Conservation (phyloP, 1,140 invertebrate genomes). For the Arctopsyche grandis region DNA sequence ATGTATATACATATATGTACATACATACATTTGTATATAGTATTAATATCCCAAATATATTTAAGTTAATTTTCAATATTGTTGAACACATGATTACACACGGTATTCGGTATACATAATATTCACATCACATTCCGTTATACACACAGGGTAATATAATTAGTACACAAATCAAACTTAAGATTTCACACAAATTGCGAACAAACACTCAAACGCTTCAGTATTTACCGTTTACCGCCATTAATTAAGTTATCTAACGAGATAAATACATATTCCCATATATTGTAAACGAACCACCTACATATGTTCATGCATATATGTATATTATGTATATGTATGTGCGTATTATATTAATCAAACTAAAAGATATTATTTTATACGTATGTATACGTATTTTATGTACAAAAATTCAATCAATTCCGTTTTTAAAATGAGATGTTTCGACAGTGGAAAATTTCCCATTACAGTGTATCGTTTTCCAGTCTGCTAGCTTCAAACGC, state of each 20-base stretch:
- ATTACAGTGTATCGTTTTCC: constrained; percentile 17
- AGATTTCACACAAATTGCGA: not conserved
- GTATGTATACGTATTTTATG: no score
- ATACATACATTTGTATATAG: not conserved
- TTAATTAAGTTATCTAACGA: not conserved
- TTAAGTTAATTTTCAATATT: not conserved
- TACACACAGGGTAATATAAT: not conserved
- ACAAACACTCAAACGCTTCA: not conserved
- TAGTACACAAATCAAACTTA: constrained; percentile 17
- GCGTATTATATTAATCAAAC: no score
- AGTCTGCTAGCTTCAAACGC: not conserved
- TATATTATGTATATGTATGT: not conserved
- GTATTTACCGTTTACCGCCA: constrained; percentile 13
- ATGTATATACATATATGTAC: not conserved
- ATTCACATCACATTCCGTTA: not conserved
- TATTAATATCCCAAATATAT: no score
- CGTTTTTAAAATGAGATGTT: not conserved
- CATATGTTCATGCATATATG: not conserved
- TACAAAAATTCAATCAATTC: not conserved
- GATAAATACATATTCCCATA: not conserved
- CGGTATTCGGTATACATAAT: not conserved
- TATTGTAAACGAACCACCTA: no score
- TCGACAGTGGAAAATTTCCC: not conserved
- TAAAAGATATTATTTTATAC: no score
- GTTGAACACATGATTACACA: not conserved